A percentile compares a stretch with the other conserved stretches of the same genome.
phyloP scores from a whole-genome alignment of 2,113 vertebrate species.

The Urocolius indicus region DNA sequence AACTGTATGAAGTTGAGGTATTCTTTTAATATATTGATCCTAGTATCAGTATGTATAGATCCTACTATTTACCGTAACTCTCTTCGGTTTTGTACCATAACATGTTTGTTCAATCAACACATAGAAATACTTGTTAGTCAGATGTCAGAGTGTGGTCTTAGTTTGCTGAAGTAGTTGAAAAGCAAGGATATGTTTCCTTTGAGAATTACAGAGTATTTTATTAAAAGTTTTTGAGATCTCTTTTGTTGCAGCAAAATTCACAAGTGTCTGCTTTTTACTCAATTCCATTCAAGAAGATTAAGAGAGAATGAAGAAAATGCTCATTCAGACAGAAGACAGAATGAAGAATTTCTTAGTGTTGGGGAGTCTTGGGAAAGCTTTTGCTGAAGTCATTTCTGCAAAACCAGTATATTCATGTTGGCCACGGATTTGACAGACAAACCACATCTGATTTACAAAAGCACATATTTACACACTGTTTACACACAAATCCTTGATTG shows the following conservation, averaged over 20 bases:
- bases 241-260: background rate
- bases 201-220: background rate
- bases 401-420: background rate
- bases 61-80: background rate
- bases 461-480: background rate
- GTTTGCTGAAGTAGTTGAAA: background rate
- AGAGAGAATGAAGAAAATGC: background rate
- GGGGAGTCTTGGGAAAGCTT: background rate
- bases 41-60: background rate
- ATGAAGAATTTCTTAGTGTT: background rate
- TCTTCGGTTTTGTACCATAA: background rate
- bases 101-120: background rate
- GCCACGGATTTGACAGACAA: background rate
- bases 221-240: background rate
- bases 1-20: background rate
- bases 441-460: background rate
- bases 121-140: background rate
- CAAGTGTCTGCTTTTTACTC: background rate
- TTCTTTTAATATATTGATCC: background rate
- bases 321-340: background rate
- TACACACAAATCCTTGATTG: constrained; percentile 16
- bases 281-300: background rate
- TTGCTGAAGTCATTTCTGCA: background rate
- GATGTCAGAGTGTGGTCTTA: background rate
- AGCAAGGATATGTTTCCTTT: background rate